A percentile compares a stretch with the other conserved stretches of the same genome.
Conservation (phyloP, 1,140 invertebrate species). For the Littorina saxatilis region DNA sequence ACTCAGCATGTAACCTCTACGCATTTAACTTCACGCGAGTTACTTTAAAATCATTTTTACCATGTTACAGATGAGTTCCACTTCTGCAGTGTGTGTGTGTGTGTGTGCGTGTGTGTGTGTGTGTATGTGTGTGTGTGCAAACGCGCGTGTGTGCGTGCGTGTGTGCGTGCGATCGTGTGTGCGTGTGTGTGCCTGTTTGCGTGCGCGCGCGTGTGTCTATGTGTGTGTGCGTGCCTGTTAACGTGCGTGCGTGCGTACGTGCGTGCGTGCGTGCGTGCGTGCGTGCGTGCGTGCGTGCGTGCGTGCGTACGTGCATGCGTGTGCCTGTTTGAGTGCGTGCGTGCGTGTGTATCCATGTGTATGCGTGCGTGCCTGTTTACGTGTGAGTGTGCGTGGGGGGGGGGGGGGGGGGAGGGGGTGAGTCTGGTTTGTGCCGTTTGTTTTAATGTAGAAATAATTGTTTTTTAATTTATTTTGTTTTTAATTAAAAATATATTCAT, state of each 20-base stretch:
- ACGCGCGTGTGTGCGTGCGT: neutral
- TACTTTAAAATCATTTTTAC: too few relatives aligned
- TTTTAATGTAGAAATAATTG: too few relatives aligned
- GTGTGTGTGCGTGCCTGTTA: neutral
- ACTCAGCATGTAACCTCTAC: too few relatives aligned
- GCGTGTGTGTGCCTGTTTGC: neutral
- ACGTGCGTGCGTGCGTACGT: neutral
- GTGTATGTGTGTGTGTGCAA: neutral
- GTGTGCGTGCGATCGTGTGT: conserved; percentile 5
- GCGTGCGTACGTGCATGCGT: conserved; percentile 4
- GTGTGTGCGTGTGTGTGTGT: conserved; percentile 5
- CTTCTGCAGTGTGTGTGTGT: too few relatives aligned
- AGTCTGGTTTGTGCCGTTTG: too few relatives aligned
- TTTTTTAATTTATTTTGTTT: too few relatives aligned
- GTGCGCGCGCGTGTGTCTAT: neutral
- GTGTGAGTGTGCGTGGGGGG: too few relatives aligned
- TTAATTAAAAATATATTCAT: too few relatives aligned
- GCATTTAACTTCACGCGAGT: too few relatives aligned
- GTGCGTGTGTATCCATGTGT: neutral
- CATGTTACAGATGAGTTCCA: too few relatives aligned
- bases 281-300: neutral
- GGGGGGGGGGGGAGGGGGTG: too few relatives aligned
- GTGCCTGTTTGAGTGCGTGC: neutral
- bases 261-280: neutral
- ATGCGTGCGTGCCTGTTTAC: too few relatives aligned